phyloP scores from a whole-genome alignment of 2,797 vertebrate genomes.

The Argentina silus region DNA sequence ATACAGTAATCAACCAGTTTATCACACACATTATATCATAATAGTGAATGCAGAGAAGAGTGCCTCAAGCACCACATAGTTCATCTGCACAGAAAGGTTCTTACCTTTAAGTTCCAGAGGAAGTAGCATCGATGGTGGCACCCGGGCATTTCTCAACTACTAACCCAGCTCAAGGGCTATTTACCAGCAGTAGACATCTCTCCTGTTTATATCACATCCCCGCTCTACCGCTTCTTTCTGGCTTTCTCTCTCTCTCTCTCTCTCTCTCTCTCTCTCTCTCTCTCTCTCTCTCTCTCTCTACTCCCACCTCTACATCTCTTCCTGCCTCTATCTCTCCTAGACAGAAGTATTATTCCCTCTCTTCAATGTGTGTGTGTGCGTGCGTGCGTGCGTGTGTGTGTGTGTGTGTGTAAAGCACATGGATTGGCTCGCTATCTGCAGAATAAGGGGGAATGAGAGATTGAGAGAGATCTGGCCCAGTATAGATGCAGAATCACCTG shows the following conservation, averaged over 20 bases:
- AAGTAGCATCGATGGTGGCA: neutral
- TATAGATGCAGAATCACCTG: too few relatives aligned
- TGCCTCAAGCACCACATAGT: neutral
- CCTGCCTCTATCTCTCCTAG: neutral
- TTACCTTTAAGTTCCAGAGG: neutral
- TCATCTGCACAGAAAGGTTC: neutral
- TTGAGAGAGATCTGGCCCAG: too few relatives aligned
- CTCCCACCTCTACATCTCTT: neutral
- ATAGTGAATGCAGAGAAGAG: neutral
- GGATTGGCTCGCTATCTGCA: neutral
- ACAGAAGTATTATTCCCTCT: too few relatives aligned
- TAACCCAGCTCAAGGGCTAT: neutral
- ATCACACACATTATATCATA: neutral
- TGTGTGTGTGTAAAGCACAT: neutral
- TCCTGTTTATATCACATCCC: neutral
- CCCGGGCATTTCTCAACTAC: neutral
- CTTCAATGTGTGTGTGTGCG: too few relatives aligned
- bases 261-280: neutral
- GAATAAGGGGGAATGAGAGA: too few relatives aligned
- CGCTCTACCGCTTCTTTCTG: neutral
- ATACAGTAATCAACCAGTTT: neutral
- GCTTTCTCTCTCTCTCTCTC: too few relatives aligned
- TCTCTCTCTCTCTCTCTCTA: neutral
- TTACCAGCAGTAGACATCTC: neutral
- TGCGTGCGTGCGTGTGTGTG: too few relatives aligned